These are phyloP conservation scores for Mimas tiliae DNA, from an alignment of 2,888 invertebrate genomes.

Conservation along the genomic window DNA sequence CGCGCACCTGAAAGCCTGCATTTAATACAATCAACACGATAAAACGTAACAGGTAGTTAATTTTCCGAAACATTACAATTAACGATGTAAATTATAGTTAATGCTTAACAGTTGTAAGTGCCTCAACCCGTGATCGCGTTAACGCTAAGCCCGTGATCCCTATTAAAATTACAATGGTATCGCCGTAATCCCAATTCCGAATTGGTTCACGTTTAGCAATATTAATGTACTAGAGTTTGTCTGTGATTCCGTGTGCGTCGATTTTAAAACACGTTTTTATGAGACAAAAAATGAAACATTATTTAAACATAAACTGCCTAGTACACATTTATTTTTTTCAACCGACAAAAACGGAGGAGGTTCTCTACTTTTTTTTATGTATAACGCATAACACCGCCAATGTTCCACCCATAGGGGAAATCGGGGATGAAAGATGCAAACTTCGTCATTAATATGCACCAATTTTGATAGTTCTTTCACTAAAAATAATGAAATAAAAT, in stretches of 20 bases:
- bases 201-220: neutral
- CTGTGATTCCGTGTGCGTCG: neutral
- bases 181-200: neutral
- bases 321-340: too few relatives aligned
- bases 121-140: neutral
- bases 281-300: too few relatives aligned
- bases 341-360: too few relatives aligned
- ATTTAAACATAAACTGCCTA: too few relatives aligned
- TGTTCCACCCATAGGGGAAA: too few relatives aligned
- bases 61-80: neutral
- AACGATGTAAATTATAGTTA: neutral
- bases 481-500: too few relatives aligned
- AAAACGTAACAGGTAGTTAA: neutral
- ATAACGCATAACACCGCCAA: too few relatives aligned
- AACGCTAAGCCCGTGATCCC: neutral
- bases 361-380: too few relatives aligned
- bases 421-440: too few relatives aligned
- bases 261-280: too few relatives aligned
- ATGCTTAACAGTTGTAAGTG: neutral
- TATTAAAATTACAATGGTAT: conserved; percentile 6
- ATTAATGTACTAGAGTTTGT: neutral
- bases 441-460: too few relatives aligned
- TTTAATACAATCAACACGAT: neutral
- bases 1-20: neutral
- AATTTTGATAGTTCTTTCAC: too few relatives aligned